Evolutionary conservation across 2,888 invertebrate species (phyloP).

Genomic region (Mesochorus sp.): DNA sequence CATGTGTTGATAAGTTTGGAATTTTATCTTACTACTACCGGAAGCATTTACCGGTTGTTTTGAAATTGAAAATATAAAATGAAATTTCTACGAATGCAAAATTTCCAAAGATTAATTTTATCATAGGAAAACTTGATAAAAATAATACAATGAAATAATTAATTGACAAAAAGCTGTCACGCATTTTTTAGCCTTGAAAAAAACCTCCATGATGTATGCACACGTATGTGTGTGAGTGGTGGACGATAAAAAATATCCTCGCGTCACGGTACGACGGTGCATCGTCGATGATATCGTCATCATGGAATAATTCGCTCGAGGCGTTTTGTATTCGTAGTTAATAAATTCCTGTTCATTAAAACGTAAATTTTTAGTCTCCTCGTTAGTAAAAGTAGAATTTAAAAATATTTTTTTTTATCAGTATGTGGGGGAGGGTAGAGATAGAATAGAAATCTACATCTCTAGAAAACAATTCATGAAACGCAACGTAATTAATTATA

Average conservation of each 20-base stretch:
- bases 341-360: slow-evolving; percentile 18
- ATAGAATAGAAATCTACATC: no score
- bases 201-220: neutral
- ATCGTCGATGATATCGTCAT: slow-evolving; percentile 56
- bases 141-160: no score
- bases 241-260: slow-evolving; percentile 33
- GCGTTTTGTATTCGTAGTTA: slow-evolving; percentile 20
- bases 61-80: neutral
- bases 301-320: slow-evolving; percentile 46
- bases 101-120: no score
- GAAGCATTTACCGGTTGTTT: no score
- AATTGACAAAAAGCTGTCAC: neutral
- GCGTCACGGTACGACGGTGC: slow-evolving; percentile 30
- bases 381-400: neutral
- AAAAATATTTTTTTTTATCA: no score
- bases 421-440: no score
- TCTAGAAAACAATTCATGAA: no score
- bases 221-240: slow-evolving; percentile 10
- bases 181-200: slow-evolving; percentile 39
- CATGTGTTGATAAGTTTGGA: no score
- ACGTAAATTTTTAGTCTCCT: neutral
- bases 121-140: no score
- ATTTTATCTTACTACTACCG: no score
- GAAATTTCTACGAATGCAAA: neutral
- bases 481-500: no score